Percentiles rank a stretch among this genome's conserved stretches.
Conservation (phyloP, 2,888 invertebrate genomes). For the Zootermopsis nevadensis region DNA sequence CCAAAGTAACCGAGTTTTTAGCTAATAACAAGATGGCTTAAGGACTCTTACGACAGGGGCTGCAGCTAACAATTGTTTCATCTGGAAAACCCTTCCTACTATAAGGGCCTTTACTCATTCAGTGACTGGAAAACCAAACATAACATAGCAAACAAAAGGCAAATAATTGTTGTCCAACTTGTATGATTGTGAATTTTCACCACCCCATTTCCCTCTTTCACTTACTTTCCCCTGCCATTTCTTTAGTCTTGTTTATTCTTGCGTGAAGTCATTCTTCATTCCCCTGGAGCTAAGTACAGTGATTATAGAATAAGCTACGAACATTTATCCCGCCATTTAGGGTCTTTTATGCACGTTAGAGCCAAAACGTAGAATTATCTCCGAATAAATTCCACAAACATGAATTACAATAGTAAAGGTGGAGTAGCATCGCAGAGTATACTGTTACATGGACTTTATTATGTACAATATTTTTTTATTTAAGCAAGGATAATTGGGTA, state of each 20-base stretch:
- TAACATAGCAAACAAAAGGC: slow-evolving; percentile 26
- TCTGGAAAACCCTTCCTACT: background rate
- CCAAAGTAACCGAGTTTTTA: background rate
- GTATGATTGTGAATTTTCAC: slow-evolving; percentile 31
- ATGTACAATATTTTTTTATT: too few species aligned
- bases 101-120: slow-evolving; percentile 16
- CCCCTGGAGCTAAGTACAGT: background rate
- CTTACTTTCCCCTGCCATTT: background rate
- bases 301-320: background rate
- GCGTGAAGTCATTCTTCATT: slow-evolving; percentile 6
- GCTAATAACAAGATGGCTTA: background rate
- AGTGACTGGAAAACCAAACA: slow-evolving; percentile 19
- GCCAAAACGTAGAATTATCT: too few species aligned
- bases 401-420: too few species aligned
- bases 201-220: slow-evolving; percentile 27
- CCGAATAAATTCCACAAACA: too few species aligned
- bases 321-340: background rate
- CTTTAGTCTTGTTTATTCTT: background rate
- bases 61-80: slow-evolving; percentile 22
- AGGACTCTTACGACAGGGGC: background rate
- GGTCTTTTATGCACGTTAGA: too few species aligned
- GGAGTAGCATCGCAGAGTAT: too few species aligned
- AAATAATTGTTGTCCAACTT: slow-evolving; percentile 28
- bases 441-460: too few species aligned
- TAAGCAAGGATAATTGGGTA: too few species aligned